Evolutionary conservation across 2,888 invertebrate species (phyloP), one percentile per base, ranked within the genome.

Genomic region (Aromia moschata): DNA sequence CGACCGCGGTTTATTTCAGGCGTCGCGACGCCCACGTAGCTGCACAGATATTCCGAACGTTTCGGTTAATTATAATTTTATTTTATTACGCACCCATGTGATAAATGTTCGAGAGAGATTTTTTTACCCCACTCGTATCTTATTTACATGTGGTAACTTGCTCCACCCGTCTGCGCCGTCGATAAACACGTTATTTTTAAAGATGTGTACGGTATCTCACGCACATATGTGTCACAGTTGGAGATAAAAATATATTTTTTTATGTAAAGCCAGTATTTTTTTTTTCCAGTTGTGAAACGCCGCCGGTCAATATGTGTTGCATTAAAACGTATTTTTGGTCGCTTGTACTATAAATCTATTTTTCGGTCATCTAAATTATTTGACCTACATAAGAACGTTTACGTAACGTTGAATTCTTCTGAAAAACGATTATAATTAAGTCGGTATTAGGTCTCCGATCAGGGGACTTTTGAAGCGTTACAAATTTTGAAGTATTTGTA

Each of bases 1-100:
- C 52, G 58, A 57, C 64, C 58, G 51, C 58, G 38, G 52, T 30
- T 59, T 64, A 64, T 64, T 64, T 59, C 60, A 60, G 57, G 61
- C 45, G 15, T 15, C 51, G n/a, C 15, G 44, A 36, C 59, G 45
- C 61, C 62, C 61, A 64, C 64, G 62, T 55, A 40, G 41, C 55
- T 49, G 37, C 49, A 25, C 45, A 53, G 37, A 53, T 41, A 55
- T 53, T 45, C 44, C 55, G 56, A 57, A 64, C 56, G 52, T 64
- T 58, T 60, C 45, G 30, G 56, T 37, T 56, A 60, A 64, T 64
- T 64, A 60, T 56, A 56, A 41, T 62, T 62, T 58, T 58, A 46
- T 46, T 46, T n/a, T n/a, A n/a, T n/a, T n/a, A n/a, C n/a, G 33
- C 36, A 16, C 46, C 16, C 33, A 46, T 36, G 15, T 17, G 33